phyloP scores from a whole-genome alignment of 2,797 vertebrate genomes.

The Oreonectes daqikongensis region DNA sequence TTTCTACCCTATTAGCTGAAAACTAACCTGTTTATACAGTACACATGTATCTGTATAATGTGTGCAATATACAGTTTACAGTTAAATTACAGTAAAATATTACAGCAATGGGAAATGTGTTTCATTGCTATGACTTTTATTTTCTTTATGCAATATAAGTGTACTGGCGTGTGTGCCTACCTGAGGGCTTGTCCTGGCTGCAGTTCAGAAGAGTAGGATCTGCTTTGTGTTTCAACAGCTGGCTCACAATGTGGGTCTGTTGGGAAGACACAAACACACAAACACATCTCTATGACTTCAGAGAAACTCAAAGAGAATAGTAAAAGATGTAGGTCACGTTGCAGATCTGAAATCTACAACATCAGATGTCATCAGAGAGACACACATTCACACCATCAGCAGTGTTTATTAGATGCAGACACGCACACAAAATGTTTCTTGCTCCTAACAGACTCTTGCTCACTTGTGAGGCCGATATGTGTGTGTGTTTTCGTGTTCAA shows the following conservation, averaged over 20 bases:
- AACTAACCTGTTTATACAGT: background rate
- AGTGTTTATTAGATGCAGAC: background rate
- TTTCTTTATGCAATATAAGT: background rate
- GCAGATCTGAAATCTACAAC: constrained; percentile 31
- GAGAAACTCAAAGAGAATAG: constrained; percentile 54
- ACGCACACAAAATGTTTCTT: background rate
- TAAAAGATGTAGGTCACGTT: constrained; percentile 52
- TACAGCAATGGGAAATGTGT: background rate
- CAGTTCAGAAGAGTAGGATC: constrained; percentile 89
- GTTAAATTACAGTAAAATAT: background rate
- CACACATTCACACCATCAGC: constrained; percentile 2
- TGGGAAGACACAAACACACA: constrained; percentile 32
- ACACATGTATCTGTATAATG: background rate
- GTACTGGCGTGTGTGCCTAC: constrained; percentile 70
- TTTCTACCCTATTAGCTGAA: background rate
- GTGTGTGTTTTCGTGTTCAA: background rate
- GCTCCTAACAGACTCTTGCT: background rate
- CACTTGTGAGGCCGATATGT: background rate
- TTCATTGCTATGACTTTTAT: background rate
- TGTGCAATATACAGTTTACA: too few species aligned
- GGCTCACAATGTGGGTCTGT: constrained; percentile 87
- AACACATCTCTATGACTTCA: constrained; percentile 28
- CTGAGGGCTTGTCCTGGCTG: constrained; percentile 92
- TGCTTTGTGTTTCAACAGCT: constrained; percentile 84
- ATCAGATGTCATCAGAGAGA: constrained; percentile 29